These are phyloP conservation scores for Clarias batrachus DNA, from an alignment of 2,113 vertebrate species.

Conservation along the genomic window DNA sequence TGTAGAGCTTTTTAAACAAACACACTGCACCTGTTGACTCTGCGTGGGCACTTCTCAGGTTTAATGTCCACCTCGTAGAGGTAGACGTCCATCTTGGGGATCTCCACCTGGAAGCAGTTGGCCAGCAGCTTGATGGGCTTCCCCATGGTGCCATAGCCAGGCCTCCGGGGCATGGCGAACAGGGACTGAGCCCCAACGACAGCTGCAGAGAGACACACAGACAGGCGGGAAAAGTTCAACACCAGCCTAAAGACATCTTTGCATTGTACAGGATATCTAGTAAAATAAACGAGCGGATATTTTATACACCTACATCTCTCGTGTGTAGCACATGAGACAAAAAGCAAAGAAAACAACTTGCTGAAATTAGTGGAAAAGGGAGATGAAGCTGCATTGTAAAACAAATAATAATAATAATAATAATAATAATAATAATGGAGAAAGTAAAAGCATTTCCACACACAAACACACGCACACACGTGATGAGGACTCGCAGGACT, in stretches of 20 bases:
- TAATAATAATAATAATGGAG: too few species aligned
- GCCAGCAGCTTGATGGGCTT: conserved; percentile 99
- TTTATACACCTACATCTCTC: background rate
- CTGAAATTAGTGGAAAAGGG: too few species aligned
- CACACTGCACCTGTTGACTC: conserved; percentile 88
- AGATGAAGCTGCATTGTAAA: too few species aligned
- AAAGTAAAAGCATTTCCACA: too few species aligned
- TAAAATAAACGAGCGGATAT: background rate
- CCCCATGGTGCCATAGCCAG: conserved; percentile 99
- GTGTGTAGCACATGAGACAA: background rate
- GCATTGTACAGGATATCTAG: background rate
- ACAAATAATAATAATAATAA: too few species aligned
- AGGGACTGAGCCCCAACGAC: conserved; percentile 98
- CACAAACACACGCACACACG: too few species aligned
- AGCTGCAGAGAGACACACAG: conserved; percentile 70
- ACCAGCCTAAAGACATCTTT: background rate
- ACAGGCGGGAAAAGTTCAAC: background rate
- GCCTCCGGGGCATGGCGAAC: conserved; percentile 94
- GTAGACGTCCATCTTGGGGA: conserved; percentile 99
- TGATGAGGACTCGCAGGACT: too few species aligned
- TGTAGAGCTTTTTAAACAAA: background rate
- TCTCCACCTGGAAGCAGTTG: conserved; percentile 99
- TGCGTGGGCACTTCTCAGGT: conserved; percentile 61
- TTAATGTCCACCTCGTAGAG: conserved; percentile 97
- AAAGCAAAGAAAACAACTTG: too few species aligned